Percentiles rank a stretch among this genome's conserved stretches.
phyloP scores from a whole-genome alignment of 2,888 invertebrate species.

The Muscina levida region DNA sequence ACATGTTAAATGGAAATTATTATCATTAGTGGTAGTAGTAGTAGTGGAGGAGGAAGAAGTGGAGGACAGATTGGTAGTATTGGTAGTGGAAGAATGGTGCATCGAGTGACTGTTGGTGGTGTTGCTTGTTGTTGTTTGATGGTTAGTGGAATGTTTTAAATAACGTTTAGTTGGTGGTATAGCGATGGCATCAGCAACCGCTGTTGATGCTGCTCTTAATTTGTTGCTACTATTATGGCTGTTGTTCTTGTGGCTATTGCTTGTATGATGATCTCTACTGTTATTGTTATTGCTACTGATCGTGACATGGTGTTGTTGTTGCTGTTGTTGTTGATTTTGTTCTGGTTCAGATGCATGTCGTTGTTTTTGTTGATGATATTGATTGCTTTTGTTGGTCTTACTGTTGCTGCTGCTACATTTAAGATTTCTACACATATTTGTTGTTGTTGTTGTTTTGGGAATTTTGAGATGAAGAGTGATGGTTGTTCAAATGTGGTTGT shows the following conservation, averaged over 20 bases:
- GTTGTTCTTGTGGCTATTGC: conserved; percentile 50
- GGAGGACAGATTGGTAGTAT: conserved; percentile 61
- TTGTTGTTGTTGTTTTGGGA: conserved; percentile 55
- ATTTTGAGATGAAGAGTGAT: conserved; percentile 36
- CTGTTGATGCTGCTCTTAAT: conserved; percentile 44
- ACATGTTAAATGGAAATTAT: conserved; percentile 47
- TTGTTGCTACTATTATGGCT: conserved; percentile 33
- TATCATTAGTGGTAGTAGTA: conserved; percentile 60
- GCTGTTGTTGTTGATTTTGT: conserved; percentile 65
- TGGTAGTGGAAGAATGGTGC: conserved; percentile 32
- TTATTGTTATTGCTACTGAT: conserved; percentile 64
- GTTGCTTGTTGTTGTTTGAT: conserved; percentile 64
- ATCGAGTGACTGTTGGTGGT: conserved; percentile 57
- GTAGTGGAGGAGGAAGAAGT: conserved; percentile 33
- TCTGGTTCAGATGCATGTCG: conserved; percentile 47
- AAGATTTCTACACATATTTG: conserved; percentile 74
- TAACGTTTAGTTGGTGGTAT: conserved; percentile 67
- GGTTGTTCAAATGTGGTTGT: conserved; percentile 55
- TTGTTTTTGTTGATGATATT: conserved; percentile 57
- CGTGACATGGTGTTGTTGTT: conserved; percentile 57
- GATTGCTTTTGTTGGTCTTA: conserved; percentile 62
- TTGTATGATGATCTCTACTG: conserved; percentile 64
- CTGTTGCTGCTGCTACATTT: conserved; percentile 72
- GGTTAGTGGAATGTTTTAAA: conserved; percentile 68
- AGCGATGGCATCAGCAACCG: conserved; percentile 52